Percentiles rank a stretch among this genome's conserved stretches.
phyloP scores from a whole-genome alignment of 2,113 vertebrate genomes.

The Centropus unirufus region DNA sequence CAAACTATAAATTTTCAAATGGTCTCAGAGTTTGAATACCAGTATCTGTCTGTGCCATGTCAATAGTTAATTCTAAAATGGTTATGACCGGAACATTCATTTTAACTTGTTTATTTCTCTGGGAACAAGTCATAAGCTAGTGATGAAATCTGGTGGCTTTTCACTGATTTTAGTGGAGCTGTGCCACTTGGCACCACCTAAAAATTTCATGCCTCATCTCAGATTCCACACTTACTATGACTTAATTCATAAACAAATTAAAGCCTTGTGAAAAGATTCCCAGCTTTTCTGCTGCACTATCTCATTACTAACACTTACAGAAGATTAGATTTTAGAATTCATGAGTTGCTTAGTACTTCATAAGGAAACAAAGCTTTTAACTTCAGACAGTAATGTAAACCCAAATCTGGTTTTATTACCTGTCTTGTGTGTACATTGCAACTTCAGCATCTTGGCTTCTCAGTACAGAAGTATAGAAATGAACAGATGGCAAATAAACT shows the following conservation, averaged over 20 bases:
- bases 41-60: not conserved
- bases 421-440: not conserved
- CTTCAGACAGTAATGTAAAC: not conserved
- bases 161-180: not conserved
- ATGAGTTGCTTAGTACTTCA: not conserved
- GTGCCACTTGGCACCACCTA: not conserved
- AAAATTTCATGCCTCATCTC: conserved; percentile 27
- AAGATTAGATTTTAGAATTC: conserved; percentile 34
- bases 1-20: not conserved
- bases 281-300: not conserved
- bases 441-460: not conserved
- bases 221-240: not conserved
- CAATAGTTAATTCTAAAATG: not conserved
- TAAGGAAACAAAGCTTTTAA: not conserved
- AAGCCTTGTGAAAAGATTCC: not conserved
- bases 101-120: not conserved
- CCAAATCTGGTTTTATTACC: not conserved
- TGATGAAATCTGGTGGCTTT: not conserved
- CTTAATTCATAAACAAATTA: conserved; percentile 13
- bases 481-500: conserved; percentile 29
- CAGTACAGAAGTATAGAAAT: not conserved
- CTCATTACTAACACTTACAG: conserved; percentile 1
- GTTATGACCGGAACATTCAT: not conserved
- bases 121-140: not conserved
- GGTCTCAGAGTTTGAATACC: not conserved